Evolutionary conservation across 2,888 invertebrate species (phyloP), one percentile per base, ranked within the genome.

Genomic region (Oasisia sp.): DNA sequence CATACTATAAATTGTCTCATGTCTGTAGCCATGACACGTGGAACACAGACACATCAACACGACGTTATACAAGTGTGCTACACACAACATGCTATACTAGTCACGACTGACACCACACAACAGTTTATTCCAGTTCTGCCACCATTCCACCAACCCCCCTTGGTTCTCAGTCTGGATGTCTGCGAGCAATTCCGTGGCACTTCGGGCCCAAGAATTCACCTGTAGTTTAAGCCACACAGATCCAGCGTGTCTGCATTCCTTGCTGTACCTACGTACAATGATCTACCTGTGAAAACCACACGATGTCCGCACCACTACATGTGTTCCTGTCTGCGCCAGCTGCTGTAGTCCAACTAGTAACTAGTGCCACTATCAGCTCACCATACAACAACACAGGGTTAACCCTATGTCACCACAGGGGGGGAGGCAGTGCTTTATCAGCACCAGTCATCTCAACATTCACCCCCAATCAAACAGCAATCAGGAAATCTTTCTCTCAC

Each of bases 131-230:
- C 74, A 0, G 74, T 50, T 50, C 50, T 9, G 50, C 50, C 14
- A 50, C 50, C 9, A 50, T 50, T 7, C 74, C 0, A 27, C 27
- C 74, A 74, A 74, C 14, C 3, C 74, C 74, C 74, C 14, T 27
- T 7, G 74, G 14, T 74, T 27, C 74, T 27, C 7, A 27, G 74
- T 27, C 27, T 19, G 74, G 74, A 19, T 74, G 74, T 74, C 74
- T 27, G 14, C 74, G 19, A 74, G 74, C 27, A n/a, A 74, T 5
- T 74, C 74, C 74, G 14, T 74, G 74, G 19, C 7, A 27, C 74
- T 74, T 74, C n/a, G 27, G 74, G 74, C 74, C 74, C 27, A 74
- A 74, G 74, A 74, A 74, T 74, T 74, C 74, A 74, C 74, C 74
- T 74, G 74, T 74, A 74, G 74, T 7, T 74, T n/a, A 74, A 3